These are phyloP conservation scores for Tarsius wallacei DNA, from an alignment of 2,797 vertebrate species.

Conservation along the genomic window DNA sequence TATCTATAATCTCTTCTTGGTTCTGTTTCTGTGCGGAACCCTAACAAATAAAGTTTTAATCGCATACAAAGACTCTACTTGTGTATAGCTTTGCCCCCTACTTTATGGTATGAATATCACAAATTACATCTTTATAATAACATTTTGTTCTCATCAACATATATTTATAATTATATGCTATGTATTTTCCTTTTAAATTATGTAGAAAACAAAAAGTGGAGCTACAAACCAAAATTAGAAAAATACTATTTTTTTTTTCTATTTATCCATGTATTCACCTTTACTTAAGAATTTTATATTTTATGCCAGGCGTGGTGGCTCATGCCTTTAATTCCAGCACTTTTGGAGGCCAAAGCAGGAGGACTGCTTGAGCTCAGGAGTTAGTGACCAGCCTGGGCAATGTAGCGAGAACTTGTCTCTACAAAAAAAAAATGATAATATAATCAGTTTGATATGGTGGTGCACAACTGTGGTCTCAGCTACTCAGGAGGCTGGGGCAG, in stretches of 20 bases:
- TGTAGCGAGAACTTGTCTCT: too few relatives aligned
- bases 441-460: too few relatives aligned
- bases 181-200: not conserved
- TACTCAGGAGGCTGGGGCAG: too few relatives aligned
- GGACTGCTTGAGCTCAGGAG: too few relatives aligned
- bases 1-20: not conserved
- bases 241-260: not conserved
- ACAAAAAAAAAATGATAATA: too few relatives aligned
- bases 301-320: not conserved
- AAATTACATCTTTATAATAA: not conserved
- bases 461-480: too few relatives aligned
- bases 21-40: not conserved
- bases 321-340: too few relatives aligned
- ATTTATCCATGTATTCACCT: not conserved
- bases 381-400: too few relatives aligned
- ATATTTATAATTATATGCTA: not conserved
- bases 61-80: not conserved
- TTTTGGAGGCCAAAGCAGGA: too few relatives aligned
- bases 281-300: not conserved
- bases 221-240: not conserved
- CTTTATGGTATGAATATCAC: not conserved
- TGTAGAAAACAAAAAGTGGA: not conserved
- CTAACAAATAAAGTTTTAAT: not conserved
- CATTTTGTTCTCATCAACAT: not conserved
- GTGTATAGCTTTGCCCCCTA: not conserved